Base-by-base conservation (phyloP, 2,888 invertebrate species). In the Parnassius mnemosyne region DNA sequence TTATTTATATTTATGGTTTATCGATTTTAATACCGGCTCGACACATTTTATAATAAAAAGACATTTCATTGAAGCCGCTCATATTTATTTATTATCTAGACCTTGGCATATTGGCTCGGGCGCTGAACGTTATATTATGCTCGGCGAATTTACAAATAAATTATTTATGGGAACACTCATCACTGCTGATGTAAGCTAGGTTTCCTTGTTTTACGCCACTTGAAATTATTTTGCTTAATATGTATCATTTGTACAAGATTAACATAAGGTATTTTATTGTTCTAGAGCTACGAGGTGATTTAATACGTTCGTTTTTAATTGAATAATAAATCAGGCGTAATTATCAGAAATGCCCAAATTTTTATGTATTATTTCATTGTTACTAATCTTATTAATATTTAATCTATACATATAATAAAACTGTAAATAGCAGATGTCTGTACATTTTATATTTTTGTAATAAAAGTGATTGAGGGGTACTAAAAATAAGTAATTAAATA, bases 101-200 rank as follows among this genome's bases (percentile, higher is more conserved):
- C 78, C 76, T 81, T 80, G 78, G 71, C 76, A 79, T 79, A 76
- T 79, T 56, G 65, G 63, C 61, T 68, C 65, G 58, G 64, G 66
- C 55, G 60, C 57, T 64, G 60, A 64, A 64, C 53, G 60, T 56
- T 49, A 53, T 53, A 56, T 60, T 53, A 56, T 60, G 55, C 63
- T 47, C 41, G 52, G 20, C 53, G 52, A 60, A 63, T 63, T 63
- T 60, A 60, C 63, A 56, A 56, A 63, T 53, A 63, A 63, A 60
- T 47, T 60, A 60, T 60, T 60, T 52, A 56, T 63, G 49, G 46
- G 53, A 55, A 52, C 56, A 49, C 20, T 51, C 53, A 57, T 65
- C 16, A 44, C 57, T 57, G 53, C 53, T 34, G 43, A 57, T 54
- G 47, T 54, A 13, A 20, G 20, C 49, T 64, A 50, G 41, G 41